These are phyloP conservation scores for Neosalanx taihuensis DNA, from an alignment of 2,797 vertebrate species.

Conservation along the genomic window DNA sequence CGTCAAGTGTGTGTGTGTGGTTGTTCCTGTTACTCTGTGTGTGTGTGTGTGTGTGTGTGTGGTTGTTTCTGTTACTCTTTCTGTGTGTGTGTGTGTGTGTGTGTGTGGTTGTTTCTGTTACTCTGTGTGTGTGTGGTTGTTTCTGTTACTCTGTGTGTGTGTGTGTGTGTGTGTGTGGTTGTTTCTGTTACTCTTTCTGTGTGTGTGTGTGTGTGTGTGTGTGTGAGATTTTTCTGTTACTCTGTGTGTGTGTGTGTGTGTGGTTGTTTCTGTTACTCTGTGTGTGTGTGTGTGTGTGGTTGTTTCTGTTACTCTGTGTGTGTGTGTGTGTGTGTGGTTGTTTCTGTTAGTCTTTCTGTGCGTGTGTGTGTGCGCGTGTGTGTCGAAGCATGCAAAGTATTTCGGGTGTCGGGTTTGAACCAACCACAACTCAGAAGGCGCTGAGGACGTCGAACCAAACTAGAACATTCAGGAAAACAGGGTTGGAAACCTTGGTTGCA, in stretches of 20 bases:
- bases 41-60: conserved; percentile 4
- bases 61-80: too few species aligned
- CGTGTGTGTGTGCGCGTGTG: not conserved
- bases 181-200: too few species aligned
- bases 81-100: too few species aligned
- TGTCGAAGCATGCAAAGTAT: conserved; percentile 34
- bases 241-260: not conserved
- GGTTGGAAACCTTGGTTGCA: not conserved
- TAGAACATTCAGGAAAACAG: not conserved
- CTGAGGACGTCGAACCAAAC: not conserved
- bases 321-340: not conserved
- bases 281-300: not conserved
- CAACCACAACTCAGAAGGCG: conserved; percentile 38
- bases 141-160: too few species aligned
- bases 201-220: too few species aligned
- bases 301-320: conserved; percentile 7
- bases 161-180: too few species aligned
- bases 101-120: too few species aligned
- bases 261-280: too few species aligned
- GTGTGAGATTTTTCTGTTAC: too few species aligned
- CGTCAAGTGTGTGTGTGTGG: not conserved
- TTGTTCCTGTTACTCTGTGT: conserved; percentile 6
- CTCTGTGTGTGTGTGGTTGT: too few species aligned
- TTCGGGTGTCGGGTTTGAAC: conserved; percentile 27
- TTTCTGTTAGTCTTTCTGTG: not conserved